Base-by-base conservation (phyloP, 2,888 invertebrate genomes). In the Uropetala carovei region DNA sequence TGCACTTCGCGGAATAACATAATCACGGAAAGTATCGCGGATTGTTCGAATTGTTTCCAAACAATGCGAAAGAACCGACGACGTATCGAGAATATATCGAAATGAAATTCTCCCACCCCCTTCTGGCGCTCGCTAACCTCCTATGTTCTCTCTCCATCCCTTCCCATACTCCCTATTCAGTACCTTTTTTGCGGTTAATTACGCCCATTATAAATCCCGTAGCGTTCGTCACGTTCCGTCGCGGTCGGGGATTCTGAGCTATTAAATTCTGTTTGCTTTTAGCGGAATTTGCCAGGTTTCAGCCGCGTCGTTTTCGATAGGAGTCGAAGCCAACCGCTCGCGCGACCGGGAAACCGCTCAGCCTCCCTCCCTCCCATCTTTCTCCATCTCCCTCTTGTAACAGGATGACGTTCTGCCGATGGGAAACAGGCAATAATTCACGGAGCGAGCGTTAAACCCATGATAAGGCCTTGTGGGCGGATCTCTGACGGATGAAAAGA, bases 201-300 rank as follows among this genome's bases (percentile, higher is more conserved):
- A 75, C 75, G 22, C 13, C 75, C 75, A 75, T 75, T 75, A 75
- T 75, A 75, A 10, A 75, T 75, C 27, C 22, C 9, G 27, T 4
- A 13, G 13, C 75, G 27, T 75, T 75, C 75, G 75, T 27, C 75
- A 75, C 27, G 22, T 27, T 22, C 22, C 27, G 22, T 75, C 27
- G 27, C n/a, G 9, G 5, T 16, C 16, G n/a, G 64, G 68, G 8
- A 10, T 22, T 22, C 0, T 18, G 68, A 13, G 75, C 75, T 75
- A 75, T 22, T 75, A 75, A 75, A 75, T 27, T 27, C 18, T 75
- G 68, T 68, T 68, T 68, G 68, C 68, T 27, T 75, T 75, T 22
- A 75, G 27, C 27, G 27, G 22, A 75, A 27, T 13, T 27, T 75
- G 75, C 75, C 4, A 75, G 75, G 75, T 75, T 68, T 75, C 75